A percentile compares a stretch with the other conserved stretches of the same genome.
Evolutionary conservation across 2,888 invertebrate genomes (phyloP).

Genomic region (Drosophila infuscata): DNA sequence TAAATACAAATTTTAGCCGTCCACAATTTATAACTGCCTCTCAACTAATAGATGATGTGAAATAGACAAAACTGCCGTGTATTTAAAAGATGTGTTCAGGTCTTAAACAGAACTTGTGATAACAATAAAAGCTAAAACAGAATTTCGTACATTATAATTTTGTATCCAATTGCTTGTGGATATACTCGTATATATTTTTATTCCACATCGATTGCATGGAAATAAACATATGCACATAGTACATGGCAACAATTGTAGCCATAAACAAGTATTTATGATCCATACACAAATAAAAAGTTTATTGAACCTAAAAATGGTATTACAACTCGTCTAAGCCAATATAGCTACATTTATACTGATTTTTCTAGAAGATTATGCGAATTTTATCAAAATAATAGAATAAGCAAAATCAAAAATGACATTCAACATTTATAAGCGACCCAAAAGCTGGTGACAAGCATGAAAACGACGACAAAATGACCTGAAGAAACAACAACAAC

Average conservation of each 20-base stretch:
- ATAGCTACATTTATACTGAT: conserved; percentile 9
- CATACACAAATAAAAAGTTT: conserved; percentile 29
- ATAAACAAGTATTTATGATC: conserved; percentile 46
- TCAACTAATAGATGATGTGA: neutral
- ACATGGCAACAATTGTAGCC: conserved; percentile 17
- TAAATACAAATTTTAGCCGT: neutral
- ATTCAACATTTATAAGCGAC: conserved; percentile 74
- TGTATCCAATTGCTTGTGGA: neutral
- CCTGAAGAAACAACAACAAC: conserved; percentile 10
- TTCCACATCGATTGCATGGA: conserved; percentile 5
- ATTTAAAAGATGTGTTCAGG: neutral
- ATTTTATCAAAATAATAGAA: conserved; percentile 58
- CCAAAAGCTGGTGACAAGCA: conserved; percentile 52
- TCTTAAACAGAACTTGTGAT: neutral
- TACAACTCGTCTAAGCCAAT: conserved; percentile 37
- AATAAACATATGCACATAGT: conserved; percentile 35
- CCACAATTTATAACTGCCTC: neutral
- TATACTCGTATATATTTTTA: neutral
- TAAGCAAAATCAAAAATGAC: conserved; percentile 61
- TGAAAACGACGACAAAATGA: conserved; percentile 41
- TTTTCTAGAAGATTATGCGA: conserved; percentile 30
- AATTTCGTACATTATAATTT: neutral
- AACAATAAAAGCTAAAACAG: neutral
- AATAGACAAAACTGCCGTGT: neutral
- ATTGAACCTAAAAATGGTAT: conserved; percentile 48